phyloP scores from a whole-genome alignment of 2,888 invertebrate genomes.

The Ormyrus labotus region DNA sequence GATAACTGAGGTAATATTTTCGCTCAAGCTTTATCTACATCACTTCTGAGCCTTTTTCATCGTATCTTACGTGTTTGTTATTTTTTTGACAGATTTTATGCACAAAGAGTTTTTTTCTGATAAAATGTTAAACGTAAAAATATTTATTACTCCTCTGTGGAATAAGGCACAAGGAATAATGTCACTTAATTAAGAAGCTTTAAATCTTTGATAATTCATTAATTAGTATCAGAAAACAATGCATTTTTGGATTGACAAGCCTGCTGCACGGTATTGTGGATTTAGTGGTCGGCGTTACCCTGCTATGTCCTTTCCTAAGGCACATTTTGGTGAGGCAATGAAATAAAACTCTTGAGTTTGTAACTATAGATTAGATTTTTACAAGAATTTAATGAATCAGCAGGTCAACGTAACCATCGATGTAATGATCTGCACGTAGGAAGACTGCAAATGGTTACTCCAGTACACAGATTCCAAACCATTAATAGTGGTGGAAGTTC shows the following conservation, averaged over 20 bases:
- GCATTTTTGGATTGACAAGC: constrained; percentile 94
- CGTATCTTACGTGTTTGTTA: too few species aligned
- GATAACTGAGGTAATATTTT: constrained; percentile 18
- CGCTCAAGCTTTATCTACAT: background rate
- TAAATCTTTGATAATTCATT: constrained; percentile 16
- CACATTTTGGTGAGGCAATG: constrained; percentile 64
- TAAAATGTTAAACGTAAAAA: background rate
- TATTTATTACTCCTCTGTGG: background rate
- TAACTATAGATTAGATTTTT: background rate
- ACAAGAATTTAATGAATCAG: constrained; percentile 12
- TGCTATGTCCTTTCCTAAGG: constrained; percentile 67
- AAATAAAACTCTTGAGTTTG: constrained; percentile 22
- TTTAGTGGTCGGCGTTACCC: constrained; percentile 81
- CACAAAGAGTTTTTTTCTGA: constrained; percentile 11
- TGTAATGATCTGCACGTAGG: constrained; percentile 56
- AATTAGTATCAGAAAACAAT: constrained; percentile 72
- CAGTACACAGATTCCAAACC: constrained; percentile 83
- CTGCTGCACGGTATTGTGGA: constrained; percentile 84
- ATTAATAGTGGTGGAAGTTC: constrained; percentile 78
- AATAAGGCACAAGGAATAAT: constrained; percentile 1
- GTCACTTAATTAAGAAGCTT: background rate
- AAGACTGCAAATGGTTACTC: constrained; percentile 82
- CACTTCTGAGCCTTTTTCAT: too few species aligned
- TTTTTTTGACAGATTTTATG: background rate
- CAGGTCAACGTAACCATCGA: constrained; percentile 43